Base-by-base conservation (phyloP, 2,113 vertebrate genomes). In the Ceyx cyanopectus region DNA sequence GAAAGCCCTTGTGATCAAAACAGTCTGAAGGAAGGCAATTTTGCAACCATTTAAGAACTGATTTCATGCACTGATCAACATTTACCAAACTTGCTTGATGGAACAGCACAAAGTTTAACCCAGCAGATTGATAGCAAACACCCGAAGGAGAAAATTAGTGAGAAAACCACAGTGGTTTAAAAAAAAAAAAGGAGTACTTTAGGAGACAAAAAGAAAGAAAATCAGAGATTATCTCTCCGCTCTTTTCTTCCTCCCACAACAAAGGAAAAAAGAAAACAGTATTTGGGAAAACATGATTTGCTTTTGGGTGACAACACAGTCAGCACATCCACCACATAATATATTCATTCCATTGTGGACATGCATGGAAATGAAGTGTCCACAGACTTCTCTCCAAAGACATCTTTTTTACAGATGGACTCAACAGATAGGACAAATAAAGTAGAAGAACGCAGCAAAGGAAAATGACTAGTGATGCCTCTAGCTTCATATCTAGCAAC, bases 1-100 rank as follows among this genome's bases (percentile, higher is more conserved):
- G 97, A 97, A 97, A 97, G 96, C 96, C 93, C 94, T 96, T 96
- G 74, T 97, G 97, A 98, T 97, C 97, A 96, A 97, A 97, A 96
- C 95, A 95, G 90, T 97, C 96, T 94, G 96, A 97, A 97, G 95
- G 92, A 94, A 97, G 95, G 94, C 94, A 96, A 95, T 97, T 98
- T 97, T 97, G 95, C 88, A 96, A 92, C 84, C 95, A 96, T 97
- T 97, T 97, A 97, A 97, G 93, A 96, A 94, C 91, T 95, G 95
- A 97, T 97, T 97, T 97, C 92, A 96, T 96, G 92, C 91, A 91
- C 90, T 96, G 94, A 97, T 97, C 96, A 96, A 95, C 96, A 97
- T 89, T 95, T 91, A 94, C 96, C 84, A 94, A 97, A 97, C 87
- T 72, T 94, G 91, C 58, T 78, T 97, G 82, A 69, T 70, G n/a